These are phyloP conservation scores for Nipponia nippon DNA, from an alignment of 2,113 vertebrate genomes.

Conservation along the genomic window DNA sequence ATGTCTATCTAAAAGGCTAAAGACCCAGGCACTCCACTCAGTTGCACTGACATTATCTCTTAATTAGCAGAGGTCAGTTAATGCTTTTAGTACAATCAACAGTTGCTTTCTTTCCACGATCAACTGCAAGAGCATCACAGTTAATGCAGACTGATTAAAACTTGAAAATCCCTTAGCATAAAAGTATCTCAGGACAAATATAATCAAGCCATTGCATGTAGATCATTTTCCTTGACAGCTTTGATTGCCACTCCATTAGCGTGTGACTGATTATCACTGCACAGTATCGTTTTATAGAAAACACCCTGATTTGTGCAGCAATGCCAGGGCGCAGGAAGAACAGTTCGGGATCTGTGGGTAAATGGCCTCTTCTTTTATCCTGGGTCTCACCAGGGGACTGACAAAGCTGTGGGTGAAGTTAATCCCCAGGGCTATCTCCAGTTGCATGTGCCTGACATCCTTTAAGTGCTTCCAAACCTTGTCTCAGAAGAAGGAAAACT, in stretches of 20 bases:
- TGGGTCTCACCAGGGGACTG: not conserved
- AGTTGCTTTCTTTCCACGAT: conserved; percentile 13
- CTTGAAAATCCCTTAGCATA: not conserved
- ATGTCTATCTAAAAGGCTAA: conserved; percentile 60
- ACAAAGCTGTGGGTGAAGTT: not conserved
- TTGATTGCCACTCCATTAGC: not conserved
- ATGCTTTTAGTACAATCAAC: conserved; percentile 63
- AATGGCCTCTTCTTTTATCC: accelerated
- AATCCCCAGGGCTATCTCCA: not conserved
- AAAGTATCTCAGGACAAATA: not conserved
- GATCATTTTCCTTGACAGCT: conserved; percentile 8
- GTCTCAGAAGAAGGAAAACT: not conserved
- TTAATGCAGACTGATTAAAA: conserved; percentile 54
- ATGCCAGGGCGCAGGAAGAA: not conserved
- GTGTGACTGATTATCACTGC: not conserved
- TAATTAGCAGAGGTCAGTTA: conserved; percentile 73
- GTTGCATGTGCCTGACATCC: not conserved
- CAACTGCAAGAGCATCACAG: conserved; percentile 1
- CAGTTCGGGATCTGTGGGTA: not conserved
- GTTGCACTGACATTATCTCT: conserved; percentile 68
- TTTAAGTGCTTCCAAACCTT: not conserved
- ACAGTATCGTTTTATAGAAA: not conserved
- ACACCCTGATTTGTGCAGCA: not conserved
- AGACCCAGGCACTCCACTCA: conserved; percentile 55
- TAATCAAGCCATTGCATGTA: not conserved